These are phyloP conservation scores for Trichoplusia ni DNA, from an alignment of 1,140 invertebrate genomes.

Conservation along the genomic window DNA sequence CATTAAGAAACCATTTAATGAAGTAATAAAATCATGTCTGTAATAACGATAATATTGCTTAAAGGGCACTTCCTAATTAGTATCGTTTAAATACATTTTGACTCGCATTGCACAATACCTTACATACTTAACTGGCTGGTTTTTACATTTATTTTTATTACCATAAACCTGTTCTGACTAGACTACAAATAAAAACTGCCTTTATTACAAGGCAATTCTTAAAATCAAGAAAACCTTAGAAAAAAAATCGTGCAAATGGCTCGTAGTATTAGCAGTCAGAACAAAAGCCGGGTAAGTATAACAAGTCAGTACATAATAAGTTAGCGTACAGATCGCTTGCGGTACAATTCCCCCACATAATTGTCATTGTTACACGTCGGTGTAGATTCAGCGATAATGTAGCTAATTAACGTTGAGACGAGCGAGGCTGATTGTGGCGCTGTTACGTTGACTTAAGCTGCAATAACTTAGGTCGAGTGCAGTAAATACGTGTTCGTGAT, in stretches of 20 bases:
- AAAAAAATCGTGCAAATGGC: too few relatives aligned
- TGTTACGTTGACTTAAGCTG: slow-evolving; percentile 47
- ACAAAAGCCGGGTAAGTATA: not conserved
- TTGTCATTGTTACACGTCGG: slow-evolving; percentile 39
- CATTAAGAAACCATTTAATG: slow-evolving; percentile 21
- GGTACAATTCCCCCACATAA: slow-evolving; percentile 43
- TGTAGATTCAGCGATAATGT: slow-evolving; percentile 57
- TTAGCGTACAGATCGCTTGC: slow-evolving; percentile 23
- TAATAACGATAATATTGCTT: slow-evolving; percentile 2
- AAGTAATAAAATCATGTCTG: slow-evolving; percentile 9
- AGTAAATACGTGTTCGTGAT: slow-evolving; percentile 62
- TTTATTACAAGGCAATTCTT: too few relatives aligned
- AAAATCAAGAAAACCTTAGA: too few relatives aligned
- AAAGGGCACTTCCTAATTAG: slow-evolving; percentile 15
- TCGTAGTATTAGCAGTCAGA: too few relatives aligned
- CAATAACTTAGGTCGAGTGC: slow-evolving; percentile 48
- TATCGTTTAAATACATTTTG: not conserved
- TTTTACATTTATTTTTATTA: too few relatives aligned
- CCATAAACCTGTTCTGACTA: too few relatives aligned
- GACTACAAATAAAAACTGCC: too few relatives aligned
- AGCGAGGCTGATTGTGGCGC: slow-evolving; percentile 52
- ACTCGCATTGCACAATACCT: too few relatives aligned
- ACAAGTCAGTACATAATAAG: slow-evolving; percentile 17
- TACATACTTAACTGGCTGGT: too few relatives aligned
- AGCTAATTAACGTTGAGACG: slow-evolving; percentile 60